Conservation (phyloP, 2,888 invertebrate genomes). For the Heliconius sara region DNA sequence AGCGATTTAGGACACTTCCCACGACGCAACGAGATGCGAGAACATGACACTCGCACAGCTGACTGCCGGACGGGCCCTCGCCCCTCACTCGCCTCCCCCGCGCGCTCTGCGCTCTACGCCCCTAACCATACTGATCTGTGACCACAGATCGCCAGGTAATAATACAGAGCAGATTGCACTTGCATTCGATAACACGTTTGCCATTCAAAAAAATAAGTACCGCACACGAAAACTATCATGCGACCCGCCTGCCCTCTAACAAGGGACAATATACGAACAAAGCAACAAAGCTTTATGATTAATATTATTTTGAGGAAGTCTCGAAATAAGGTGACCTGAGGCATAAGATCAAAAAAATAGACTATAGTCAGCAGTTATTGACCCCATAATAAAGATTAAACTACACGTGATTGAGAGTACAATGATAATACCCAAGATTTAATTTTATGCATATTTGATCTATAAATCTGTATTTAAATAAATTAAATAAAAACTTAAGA, state of each 20-base stretch:
- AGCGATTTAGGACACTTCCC: conserved; percentile 77
- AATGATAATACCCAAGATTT: conserved; percentile 53
- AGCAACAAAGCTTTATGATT: conserved; percentile 15
- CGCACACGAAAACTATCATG: conserved; percentile 23
- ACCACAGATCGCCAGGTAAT: conserved; percentile 64
- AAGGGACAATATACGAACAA: conserved; percentile 14
- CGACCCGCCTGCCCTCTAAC: conserved; percentile 31
- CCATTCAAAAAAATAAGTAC: conserved; percentile 47
- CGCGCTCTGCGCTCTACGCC: conserved; percentile 54
- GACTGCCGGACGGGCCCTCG: conserved; percentile 73
- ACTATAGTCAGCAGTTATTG: conserved; percentile 74
- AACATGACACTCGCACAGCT: conserved; percentile 80
- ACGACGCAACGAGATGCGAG: conserved; percentile 65
- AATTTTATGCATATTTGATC: neutral
- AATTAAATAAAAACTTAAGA: neutral
- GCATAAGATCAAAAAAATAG: conserved; percentile 56
- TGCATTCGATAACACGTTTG: conserved; percentile 58
- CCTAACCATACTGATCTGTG: conserved; percentile 56
- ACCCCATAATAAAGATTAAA: conserved; percentile 78
- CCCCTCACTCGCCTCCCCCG: conserved; percentile 55
- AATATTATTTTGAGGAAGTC: conserved; percentile 11
- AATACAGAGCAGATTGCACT: conserved; percentile 54
- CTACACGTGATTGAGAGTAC: conserved; percentile 79
- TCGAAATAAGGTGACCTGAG: conserved; percentile 44
- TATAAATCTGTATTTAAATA: neutral